phyloP scores from a whole-genome alignment of 2,888 invertebrate species.

The Notodonta dromedarius region DNA sequence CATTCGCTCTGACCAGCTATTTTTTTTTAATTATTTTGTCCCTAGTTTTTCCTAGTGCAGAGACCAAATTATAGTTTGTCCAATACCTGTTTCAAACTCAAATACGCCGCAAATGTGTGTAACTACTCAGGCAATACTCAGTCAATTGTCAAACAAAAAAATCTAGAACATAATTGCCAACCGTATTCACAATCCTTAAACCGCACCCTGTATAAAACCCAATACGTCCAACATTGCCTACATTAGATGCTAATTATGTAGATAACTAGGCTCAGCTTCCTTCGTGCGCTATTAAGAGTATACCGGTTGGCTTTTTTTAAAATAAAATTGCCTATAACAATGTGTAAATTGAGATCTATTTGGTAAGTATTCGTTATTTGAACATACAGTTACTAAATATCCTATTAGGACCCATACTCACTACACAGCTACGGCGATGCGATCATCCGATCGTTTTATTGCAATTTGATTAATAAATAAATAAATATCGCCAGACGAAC shows the following conservation, averaged over 20 bases:
- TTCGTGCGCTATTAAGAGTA: slow-evolving; percentile 47
- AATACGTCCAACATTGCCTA: slow-evolving; percentile 62
- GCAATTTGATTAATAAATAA: too few species aligned
- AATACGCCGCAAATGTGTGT: background rate
- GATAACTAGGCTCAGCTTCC: slow-evolving; percentile 68
- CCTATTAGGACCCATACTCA: background rate
- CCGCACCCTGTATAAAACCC: slow-evolving; percentile 37
- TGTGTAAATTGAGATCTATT: slow-evolving; percentile 46
- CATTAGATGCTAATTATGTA: slow-evolving; percentile 69
- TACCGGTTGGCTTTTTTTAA: slow-evolving; percentile 47
- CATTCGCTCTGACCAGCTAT: too few species aligned
- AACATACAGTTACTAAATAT: background rate
- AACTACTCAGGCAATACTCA: too few species aligned
- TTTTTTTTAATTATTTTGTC: too few species aligned
- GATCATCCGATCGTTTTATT: background rate
- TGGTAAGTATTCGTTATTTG: slow-evolving; percentile 19
- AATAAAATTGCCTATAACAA: slow-evolving; percentile 57
- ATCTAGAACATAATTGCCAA: slow-evolving; percentile 9
- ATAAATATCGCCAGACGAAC: too few species aligned
- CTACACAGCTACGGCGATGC: background rate
- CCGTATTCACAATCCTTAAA: slow-evolving; percentile 20
- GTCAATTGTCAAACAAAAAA: slow-evolving; percentile 4
- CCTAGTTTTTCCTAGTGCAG: too few species aligned
- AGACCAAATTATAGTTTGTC: too few species aligned
- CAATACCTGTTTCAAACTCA: too few species aligned